Conservation (phyloP, 2,888 invertebrate species). For the Pyralis farinalis region DNA sequence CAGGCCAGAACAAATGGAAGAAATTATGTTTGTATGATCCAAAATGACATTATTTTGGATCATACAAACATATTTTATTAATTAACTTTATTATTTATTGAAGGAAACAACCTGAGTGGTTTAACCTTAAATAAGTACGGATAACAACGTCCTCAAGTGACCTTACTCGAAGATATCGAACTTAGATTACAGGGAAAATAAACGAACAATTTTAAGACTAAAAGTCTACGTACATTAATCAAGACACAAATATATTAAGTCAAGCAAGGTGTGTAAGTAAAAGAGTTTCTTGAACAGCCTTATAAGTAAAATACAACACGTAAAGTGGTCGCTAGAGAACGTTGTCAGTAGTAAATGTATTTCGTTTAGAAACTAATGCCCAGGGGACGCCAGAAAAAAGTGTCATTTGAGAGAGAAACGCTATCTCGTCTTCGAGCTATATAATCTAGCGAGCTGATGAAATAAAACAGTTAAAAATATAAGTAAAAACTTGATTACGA, state of each 20-base stretch:
- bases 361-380: constrained; percentile 24
- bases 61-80: too few relatives aligned
- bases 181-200: constrained; percentile 4
- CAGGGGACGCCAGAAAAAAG: constrained; percentile 30
- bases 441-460: constrained; percentile 6
- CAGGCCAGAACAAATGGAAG: too few relatives aligned
- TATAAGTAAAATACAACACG: constrained; percentile 36
- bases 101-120: too few relatives aligned
- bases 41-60: too few relatives aligned
- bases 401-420: constrained; percentile 20
- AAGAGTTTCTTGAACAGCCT: constrained; percentile 26
- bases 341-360: constrained; percentile 27
- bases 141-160: too few relatives aligned
- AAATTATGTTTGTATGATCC: too few relatives aligned
- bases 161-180: too few relatives aligned
- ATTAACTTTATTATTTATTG: too few relatives aligned
- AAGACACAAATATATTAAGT: constrained; percentile 16
- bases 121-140: too few relatives aligned
- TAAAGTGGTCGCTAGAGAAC: constrained; percentile 27
- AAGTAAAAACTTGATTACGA: too few relatives aligned
- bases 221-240: constrained; percentile 10
- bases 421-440: constrained; percentile 17
- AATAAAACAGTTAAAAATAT: not conserved
- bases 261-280: constrained; percentile 30
- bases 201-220: constrained; percentile 9